phyloP scores from a whole-genome alignment of 2,113 vertebrate genomes.

The Scomber japonicus region DNA sequence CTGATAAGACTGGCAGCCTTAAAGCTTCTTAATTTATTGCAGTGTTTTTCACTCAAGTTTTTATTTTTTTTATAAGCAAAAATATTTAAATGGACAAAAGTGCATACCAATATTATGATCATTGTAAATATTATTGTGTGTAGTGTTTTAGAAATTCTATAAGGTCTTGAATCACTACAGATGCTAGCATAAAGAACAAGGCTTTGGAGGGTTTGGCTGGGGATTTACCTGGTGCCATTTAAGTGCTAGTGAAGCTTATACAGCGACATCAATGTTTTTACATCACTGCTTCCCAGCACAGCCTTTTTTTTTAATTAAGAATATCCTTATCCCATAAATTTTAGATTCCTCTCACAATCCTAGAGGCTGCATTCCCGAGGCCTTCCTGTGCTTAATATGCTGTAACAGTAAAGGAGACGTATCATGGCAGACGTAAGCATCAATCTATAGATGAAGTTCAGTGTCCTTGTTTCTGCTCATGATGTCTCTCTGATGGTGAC shows the following conservation, averaged over 20 bases:
- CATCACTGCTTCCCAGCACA: conserved; percentile 68
- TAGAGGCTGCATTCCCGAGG: conserved; percentile 26
- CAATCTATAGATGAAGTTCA: conserved; percentile 23
- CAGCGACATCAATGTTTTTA: conserved; percentile 68
- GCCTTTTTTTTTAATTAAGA: conserved; percentile 36
- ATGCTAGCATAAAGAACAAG: conserved; percentile 75
- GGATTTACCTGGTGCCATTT: conserved; percentile 71
- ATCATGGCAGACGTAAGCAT: conserved; percentile 1
- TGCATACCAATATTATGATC: conserved; percentile 78
- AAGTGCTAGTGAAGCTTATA: conserved; percentile 70
- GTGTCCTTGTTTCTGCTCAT: conserved; percentile 15
- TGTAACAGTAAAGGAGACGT: conserved; percentile 16
- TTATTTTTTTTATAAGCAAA: conserved; percentile 82
- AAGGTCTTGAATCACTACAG: conserved; percentile 78
- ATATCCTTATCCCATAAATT: conserved; percentile 34
- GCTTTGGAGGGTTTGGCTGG: conserved; percentile 68
- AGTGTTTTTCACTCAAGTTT: conserved; percentile 76
- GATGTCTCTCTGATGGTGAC: conserved; percentile 45
- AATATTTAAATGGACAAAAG: conserved; percentile 81
- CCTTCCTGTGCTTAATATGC: conserved; percentile 16
- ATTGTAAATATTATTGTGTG: conserved; percentile 82
- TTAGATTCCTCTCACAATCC: conserved; percentile 50
- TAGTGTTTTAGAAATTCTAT: conserved; percentile 80
- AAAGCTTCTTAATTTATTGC: conserved; percentile 84
- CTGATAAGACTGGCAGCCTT: conserved; percentile 85